Base-by-base conservation (phyloP, 2,888 invertebrate genomes). In the Pachymerium ferrugineum region DNA sequence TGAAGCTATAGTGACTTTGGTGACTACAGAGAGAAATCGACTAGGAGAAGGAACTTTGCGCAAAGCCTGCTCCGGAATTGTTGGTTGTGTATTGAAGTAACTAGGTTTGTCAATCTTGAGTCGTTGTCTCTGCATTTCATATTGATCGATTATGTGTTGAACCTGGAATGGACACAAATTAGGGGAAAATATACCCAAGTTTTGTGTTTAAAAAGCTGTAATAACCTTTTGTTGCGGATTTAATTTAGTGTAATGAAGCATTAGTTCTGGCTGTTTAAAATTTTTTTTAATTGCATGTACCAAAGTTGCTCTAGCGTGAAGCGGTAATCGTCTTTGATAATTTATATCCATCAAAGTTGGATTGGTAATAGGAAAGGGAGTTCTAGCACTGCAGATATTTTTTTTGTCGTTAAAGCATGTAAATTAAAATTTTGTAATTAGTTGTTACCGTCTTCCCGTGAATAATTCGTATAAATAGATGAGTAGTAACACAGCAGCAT, bases 401-500 rank as follows among this genome's bases (percentile, higher is more conserved):
- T 12, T 10, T 38, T 4, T 12, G 3, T 12, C 16, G 5, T 47
- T 2, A 47, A 8, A 38, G n/a, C n/a, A n/a, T n/a, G n/a, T n/a
- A 8, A 62, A 16, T 62, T n/a, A 12, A 14, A 62, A 62, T n/a
- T 62, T n/a, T n/a, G 8, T n/a, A 68, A 22, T n/a, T 68, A 12
- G 6, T 30, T 70, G 29, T 22, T 42, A 72, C 72, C 28, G 19
- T 35, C 25, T 38, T 22, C 28, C 30, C 8, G 38, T 22, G 22
- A 72, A 30, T 1, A 28, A 19, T 25, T 72, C 42, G 47, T 72
- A 72, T 5, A 72, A 42, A 42, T 72, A 42, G 10, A 42, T 38
- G 12, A 72, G 42, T 28, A 72, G 14, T 12, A 72, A 22, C 4
- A 28, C 14, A 4, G 72, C 72, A 42, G 72, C 72, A 42, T 72